Base-by-base conservation (phyloP, 2,113 vertebrate genomes). In the Pontoporia blainvillei region DNA sequence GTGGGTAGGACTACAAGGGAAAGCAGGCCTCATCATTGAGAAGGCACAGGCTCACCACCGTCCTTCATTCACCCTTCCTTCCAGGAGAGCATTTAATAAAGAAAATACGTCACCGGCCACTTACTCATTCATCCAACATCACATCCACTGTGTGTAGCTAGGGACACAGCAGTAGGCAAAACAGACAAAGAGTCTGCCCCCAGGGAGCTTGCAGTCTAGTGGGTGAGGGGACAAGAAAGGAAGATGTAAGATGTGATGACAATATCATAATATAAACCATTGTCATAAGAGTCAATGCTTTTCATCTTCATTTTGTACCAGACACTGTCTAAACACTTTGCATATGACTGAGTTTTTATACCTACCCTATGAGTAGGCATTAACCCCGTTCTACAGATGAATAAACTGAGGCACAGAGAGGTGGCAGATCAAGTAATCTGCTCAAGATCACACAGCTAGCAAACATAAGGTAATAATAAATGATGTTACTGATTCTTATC, bases 191-290 rank as follows among this genome's bases (percentile, higher is more conserved):
- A 13, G 6, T 34, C 59, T 41, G 44, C 13, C 21, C 25, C n/a
- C 54, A 2, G 20, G 52, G 52, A 57, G 14, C n/a, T 39, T 2
- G 3, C 1, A 5, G 4, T 21, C 49, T 4, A 54, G 12, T 0
- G 17, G 29, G n/a, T 1, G 0, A 71, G 31, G 25, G 36, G 31
- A 15, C 23, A 11, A 1, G 4, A 9, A 54, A 23, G 13, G 36
- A 17, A 49, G 34, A 7, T 0, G 34, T 21, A 25, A 1, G 23
- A 15, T 3, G 2, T 2, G 44, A 17, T 0, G 17, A 25, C 66
- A 27, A 6, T 3, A 3, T 10, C 6, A 9, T 0, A 13, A 8
- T 0, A 1, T 15, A 9, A 2, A 14, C 0, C 5, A 0, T 9
- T 17, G 12, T 8, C 39, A 1, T 0, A 46, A 46, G 21, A 57